A percentile compares a stretch with the other conserved stretches of the same genome.
Conservation (phyloP, 2,888 invertebrate genomes). For the Melinaea menophilus region DNA sequence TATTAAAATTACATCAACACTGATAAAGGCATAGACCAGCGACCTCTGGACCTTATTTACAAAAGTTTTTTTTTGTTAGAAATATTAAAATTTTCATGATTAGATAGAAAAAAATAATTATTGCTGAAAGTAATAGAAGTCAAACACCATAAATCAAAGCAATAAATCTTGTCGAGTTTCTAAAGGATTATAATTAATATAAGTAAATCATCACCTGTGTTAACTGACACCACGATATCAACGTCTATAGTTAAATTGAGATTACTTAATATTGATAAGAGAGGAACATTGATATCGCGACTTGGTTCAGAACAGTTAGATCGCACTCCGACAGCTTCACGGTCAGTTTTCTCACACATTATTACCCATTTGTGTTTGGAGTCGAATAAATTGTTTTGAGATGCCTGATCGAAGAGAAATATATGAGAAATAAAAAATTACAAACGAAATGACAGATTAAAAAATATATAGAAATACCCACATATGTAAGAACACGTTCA, state of each 20-base stretch:
- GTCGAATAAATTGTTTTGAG: constrained; percentile 44
- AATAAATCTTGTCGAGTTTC: too few species aligned
- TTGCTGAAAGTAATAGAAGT: too few species aligned
- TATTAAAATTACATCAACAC: too few species aligned
- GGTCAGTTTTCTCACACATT: constrained; percentile 25
- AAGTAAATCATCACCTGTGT: constrained; percentile 29
- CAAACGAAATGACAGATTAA: not conserved
- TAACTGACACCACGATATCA: constrained; percentile 43
- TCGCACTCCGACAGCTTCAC: not conserved
- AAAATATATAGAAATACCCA: constrained; percentile 35
- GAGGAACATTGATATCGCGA: constrained; percentile 4
- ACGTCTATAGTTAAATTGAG: constrained; percentile 51
- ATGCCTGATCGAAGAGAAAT: constrained; percentile 41
- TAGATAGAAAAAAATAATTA: too few species aligned
- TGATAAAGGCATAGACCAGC: too few species aligned
- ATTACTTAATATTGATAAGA: constrained; percentile 30
- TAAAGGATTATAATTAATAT: not conserved
- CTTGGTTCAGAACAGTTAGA: not conserved
- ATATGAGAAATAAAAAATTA: not conserved
- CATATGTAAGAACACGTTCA: constrained; percentile 40
- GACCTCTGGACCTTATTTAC: too few species aligned
- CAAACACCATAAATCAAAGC: too few species aligned
- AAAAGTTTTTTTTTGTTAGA: not conserved
- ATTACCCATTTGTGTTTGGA: constrained; percentile 51
- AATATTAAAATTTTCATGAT: too few species aligned